Evolutionary conservation across 1,140 invertebrate species (phyloP), one percentile per base, ranked within the genome.

Genomic region (Euwallacea fornicatus): DNA sequence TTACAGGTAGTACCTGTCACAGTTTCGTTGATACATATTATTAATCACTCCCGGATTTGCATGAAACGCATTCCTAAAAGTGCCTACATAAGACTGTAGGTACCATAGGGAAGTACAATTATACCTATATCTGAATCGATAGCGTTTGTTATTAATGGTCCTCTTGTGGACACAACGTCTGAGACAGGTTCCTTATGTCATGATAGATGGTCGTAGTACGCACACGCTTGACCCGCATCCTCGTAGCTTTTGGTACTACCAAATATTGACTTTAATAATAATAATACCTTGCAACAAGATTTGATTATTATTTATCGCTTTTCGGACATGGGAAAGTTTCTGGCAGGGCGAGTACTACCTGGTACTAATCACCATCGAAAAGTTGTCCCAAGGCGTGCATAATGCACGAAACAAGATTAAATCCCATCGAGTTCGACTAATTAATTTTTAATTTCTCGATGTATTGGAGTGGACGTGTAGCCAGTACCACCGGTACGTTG

Each of bases 101-200:
- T 33, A 33, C 21, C 21, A 33, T 33, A 33, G 21, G 21, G 21
- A 33, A 33, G 21, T 33, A 33, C 21, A 33, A 33, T 33, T 33
- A 33, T 33, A 33, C 21, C 21, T 33, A 33, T 63, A 44, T 63
- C 47, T 63, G 15, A 63, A 63, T 63, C 60, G 21, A 63, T 63
- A 63, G 11, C 60, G 44, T 42, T 47, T 42, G 13, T 63, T 63
- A 63, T 63, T 63, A 63, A 63, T 63, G 60, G 47, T 63, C 60
- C 21, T 63, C 42, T 63, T 42, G 42, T 63, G 44, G 44, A 63
- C 60, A 63, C 9, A 44, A 63, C 42, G 13, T 44, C 47, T 47
- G 60, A 63, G 60, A 63, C 60, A 63, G 60, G 60, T 63, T 63
- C 60, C 60, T 44, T 63, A 47, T 47, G 60, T 33, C 43, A 63